Percentiles rank a stretch among this genome's conserved stretches.
These are phyloP conservation scores for Scrobipalpa costella DNA, from an alignment of 2,888 invertebrate genomes.

Conservation along the genomic window DNA sequence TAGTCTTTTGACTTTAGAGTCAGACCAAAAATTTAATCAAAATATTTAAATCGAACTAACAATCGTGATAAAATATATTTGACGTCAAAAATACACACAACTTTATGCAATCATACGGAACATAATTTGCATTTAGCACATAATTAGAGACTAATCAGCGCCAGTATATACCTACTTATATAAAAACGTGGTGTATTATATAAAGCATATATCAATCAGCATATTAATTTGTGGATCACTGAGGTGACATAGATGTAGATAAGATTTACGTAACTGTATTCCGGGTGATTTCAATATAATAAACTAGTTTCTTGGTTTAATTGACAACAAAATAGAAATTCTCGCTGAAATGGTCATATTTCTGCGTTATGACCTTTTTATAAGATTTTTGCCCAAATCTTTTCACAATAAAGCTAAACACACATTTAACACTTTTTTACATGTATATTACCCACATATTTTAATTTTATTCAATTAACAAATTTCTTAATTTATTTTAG, in stretches of 20 bases:
- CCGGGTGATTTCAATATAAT: constrained; percentile 5
- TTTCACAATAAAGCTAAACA: too few relatives aligned
- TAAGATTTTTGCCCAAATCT: too few relatives aligned
- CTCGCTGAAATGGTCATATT: too few relatives aligned
- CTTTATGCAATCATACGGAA: background rate
- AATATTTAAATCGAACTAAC: too few relatives aligned
- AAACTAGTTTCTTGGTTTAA: background rate
- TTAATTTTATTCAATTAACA: too few relatives aligned
- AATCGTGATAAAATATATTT: background rate
- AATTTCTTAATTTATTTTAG: too few relatives aligned
- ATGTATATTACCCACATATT: too few relatives aligned
- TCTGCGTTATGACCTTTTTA: too few relatives aligned
- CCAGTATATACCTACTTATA: background rate
- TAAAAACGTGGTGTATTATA: background rate
- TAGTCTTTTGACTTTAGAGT: too few relatives aligned
- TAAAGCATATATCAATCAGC: background rate
- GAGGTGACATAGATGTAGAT: constrained; percentile 19
- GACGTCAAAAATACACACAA: background rate
- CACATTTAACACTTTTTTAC: too few relatives aligned
- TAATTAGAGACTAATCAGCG: background rate
- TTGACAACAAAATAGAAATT: too few relatives aligned
- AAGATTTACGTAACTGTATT: background rate
- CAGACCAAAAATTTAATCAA: too few relatives aligned
- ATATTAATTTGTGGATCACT: constrained; percentile 12
- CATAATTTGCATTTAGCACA: background rate